Evolutionary conservation across 2,888 invertebrate genomes (phyloP).

Genomic region (Diploptera punctata): DNA sequence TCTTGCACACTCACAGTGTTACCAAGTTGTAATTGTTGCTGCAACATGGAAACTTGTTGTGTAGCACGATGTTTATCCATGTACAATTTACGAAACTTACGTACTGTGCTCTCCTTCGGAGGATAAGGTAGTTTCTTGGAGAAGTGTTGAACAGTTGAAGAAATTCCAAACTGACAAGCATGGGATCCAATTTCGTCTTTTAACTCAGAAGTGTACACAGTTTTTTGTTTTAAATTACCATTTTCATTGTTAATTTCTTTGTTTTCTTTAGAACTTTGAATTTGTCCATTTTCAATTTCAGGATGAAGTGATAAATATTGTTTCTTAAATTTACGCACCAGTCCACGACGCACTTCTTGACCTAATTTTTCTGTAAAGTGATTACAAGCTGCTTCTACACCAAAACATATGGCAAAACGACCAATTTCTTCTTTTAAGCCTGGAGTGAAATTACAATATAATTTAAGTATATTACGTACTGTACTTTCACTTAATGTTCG

Average conservation of each 20-base stretch:
- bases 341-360: constrained; percentile 44
- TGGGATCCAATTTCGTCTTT: constrained; percentile 47
- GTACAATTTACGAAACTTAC: constrained; percentile 47
- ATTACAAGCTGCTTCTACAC: constrained; percentile 46
- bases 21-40: constrained; percentile 8
- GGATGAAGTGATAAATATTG: constrained; percentile 43
- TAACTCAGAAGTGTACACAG: constrained; percentile 38
- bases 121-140: constrained; percentile 45
- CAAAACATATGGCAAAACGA: constrained; percentile 45
- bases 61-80: constrained; percentile 37
- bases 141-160: constrained; percentile 46
- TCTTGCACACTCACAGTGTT: constrained; percentile 26
- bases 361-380: constrained; percentile 46
- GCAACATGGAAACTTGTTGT: background rate
- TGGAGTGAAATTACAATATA: constrained; percentile 44
- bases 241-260: background rate
- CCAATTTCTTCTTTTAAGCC: constrained; percentile 48
- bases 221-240: constrained; percentile 15
- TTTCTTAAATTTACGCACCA: constrained; percentile 48
- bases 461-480: constrained; percentile 48
- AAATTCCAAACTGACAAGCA: constrained; percentile 45
- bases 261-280: background rate
- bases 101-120: constrained; percentile 47
- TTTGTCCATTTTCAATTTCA: constrained; percentile 31
- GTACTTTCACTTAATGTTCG: constrained; percentile 48